These are phyloP conservation scores for Pandemis corylana DNA, from an alignment of 2,888 invertebrate genomes.

Conservation along the genomic window DNA sequence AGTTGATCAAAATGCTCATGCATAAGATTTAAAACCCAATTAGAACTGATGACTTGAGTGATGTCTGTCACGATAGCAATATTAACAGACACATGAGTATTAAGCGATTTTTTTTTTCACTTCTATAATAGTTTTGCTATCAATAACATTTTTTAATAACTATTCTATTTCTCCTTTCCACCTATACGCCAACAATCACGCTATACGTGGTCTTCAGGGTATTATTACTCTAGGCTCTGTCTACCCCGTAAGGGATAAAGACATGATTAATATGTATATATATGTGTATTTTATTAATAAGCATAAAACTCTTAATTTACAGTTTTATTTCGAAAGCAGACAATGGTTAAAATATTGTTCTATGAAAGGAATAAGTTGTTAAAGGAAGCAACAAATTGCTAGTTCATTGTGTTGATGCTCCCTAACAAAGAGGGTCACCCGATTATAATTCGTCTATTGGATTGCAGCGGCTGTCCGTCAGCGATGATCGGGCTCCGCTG, in stretches of 20 bases:
- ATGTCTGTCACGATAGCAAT: constrained; percentile 15
- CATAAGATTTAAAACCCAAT: constrained; percentile 22
- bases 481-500: constrained; percentile 68
- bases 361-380: not conserved
- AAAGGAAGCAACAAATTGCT: not conserved
- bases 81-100: not conserved
- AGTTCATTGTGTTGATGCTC: not conserved
- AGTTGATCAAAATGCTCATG: constrained; percentile 6
- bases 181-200: too few species aligned
- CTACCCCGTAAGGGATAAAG: too few species aligned
- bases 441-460: constrained; percentile 49
- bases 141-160: too few species aligned
- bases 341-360: too few species aligned
- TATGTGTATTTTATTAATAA: too few species aligned
- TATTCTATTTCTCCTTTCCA: too few species aligned
- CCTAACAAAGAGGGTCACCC: constrained; percentile 25
- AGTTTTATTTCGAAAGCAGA: too few species aligned
- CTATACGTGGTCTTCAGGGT: too few species aligned
- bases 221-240: too few species aligned
- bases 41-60: constrained; percentile 15
- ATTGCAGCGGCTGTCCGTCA: constrained; percentile 66
- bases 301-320: too few species aligned
- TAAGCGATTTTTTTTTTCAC: not conserved
- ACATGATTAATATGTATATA: too few species aligned
- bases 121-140: not conserved